Conservation (phyloP, 2,888 invertebrate genomes). For the Ceratothoa steindachneri region DNA sequence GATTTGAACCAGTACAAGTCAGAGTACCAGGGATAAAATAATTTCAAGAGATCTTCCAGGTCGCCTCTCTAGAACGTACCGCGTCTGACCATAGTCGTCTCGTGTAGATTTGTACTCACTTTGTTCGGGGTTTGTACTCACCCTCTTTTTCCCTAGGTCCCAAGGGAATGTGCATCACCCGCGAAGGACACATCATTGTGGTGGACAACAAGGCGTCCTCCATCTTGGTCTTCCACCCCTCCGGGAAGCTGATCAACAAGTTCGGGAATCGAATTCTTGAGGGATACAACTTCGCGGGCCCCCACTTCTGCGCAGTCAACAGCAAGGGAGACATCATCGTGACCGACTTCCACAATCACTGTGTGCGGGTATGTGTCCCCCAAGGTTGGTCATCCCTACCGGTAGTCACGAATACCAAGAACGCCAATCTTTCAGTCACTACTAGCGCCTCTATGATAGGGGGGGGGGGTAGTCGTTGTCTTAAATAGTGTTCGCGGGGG, state of each 20-base stretch:
- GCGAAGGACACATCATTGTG: slow-evolving; percentile 57
- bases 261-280: slow-evolving; percentile 55
- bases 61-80: no score
- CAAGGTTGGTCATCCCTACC: not conserved
- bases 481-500: no score
- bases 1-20: no score
- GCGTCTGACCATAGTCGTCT: no score
- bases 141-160: slow-evolving; percentile 51
- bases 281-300: slow-evolving; percentile 58
- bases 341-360: slow-evolving; percentile 59
- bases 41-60: no score
- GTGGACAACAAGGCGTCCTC: slow-evolving; percentile 58
- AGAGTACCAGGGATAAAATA: no score
- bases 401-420: no score
- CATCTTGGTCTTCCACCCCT: slow-evolving; percentile 56
- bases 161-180: slow-evolving; percentile 56
- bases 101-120: no score
- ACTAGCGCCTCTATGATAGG: not conserved
- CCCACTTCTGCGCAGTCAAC: slow-evolving; percentile 58
- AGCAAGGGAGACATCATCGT: slow-evolving; percentile 56
- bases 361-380: slow-evolving; percentile 53
- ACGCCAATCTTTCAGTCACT: not conserved
- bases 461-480: no score
- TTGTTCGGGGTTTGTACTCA: no score
- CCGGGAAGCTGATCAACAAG: slow-evolving; percentile 57